Conservation (phyloP, 2,888 invertebrate genomes). For the Hirudinaria manillensis region DNA sequence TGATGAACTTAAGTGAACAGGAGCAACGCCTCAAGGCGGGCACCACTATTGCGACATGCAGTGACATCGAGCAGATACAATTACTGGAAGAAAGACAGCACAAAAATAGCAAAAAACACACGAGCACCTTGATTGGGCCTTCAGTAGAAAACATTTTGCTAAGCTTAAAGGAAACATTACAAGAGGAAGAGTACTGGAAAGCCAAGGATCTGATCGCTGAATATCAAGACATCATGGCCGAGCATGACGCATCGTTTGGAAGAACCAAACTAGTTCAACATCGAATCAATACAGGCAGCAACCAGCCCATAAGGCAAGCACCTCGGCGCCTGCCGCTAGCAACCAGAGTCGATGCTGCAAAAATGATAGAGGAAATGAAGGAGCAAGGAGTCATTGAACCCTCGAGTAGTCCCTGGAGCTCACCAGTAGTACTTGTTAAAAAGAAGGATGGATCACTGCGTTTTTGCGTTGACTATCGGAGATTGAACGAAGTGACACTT, state of each 20-base stretch:
- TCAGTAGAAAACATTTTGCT: neutral
- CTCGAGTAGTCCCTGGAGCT: conserved; percentile 24
- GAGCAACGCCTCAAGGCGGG: neutral
- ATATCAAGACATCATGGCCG: neutral
- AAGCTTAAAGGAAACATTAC: neutral
- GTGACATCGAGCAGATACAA: neutral
- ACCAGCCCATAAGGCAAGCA: neutral
- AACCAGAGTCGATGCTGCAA: neutral
- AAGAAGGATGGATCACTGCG: conserved; percentile 35
- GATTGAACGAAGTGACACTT: conserved; percentile 34
- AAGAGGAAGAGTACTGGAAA: neutral
- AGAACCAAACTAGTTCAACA: neutral
- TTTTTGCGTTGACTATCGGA: conserved; percentile 39
- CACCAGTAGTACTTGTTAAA: conserved; percentile 32
- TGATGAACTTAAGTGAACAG: neutral
- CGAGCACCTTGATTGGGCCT: neutral
- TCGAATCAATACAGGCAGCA: neutral
- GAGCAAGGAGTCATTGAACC: conserved; percentile 27
- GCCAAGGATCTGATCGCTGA: neutral
- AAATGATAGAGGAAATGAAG: conserved; percentile 21
- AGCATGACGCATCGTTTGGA: neutral
- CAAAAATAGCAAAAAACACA: neutral
- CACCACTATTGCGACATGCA: neutral
- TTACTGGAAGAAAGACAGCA: neutral
- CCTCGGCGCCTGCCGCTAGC: neutral